Conservation (phyloP, 2,888 invertebrate genomes). For the Agrochola litura region DNA sequence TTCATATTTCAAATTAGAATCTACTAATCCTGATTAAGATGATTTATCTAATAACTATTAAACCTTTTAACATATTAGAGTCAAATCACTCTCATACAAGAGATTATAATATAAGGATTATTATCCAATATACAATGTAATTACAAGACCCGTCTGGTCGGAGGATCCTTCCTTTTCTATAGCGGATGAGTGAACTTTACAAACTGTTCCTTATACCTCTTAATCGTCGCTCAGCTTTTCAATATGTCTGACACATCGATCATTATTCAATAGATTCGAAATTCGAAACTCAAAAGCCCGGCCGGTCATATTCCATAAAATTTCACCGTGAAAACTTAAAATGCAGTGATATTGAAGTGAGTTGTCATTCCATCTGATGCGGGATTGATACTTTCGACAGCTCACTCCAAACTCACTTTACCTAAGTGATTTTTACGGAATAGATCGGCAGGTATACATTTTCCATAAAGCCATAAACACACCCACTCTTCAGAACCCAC, state of each 20-base stretch:
- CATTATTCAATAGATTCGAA: not conserved
- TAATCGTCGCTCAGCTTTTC: not conserved
- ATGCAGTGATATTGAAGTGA: too few relatives aligned
- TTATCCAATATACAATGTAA: not conserved
- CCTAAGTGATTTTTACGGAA: too few relatives aligned
- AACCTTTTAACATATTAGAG: not conserved
- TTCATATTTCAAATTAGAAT: not conserved
- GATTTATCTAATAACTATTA: not conserved
- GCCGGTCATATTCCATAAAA: not conserved
- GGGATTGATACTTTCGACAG: too few relatives aligned
- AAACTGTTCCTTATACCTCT: too few relatives aligned
- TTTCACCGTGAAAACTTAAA: not conserved
- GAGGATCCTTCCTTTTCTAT: too few relatives aligned
- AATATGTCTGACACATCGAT: not conserved
- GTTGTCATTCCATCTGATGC: too few relatives aligned
- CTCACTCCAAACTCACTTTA: too few relatives aligned
- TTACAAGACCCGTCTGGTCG: too few relatives aligned
- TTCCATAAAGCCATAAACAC: constrained; percentile 2
- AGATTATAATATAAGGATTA: not conserved
- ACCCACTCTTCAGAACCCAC: constrained; percentile 23
- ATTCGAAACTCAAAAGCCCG: not conserved
- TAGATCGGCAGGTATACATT: not conserved
- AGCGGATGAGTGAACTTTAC: too few relatives aligned
- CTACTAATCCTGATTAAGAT: not conserved
- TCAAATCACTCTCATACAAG: not conserved